Percentiles rank a stretch among this genome's conserved stretches.
Conservation (phyloP, 1,140 invertebrate genomes). For the Campoletis sonorensis region DNA sequence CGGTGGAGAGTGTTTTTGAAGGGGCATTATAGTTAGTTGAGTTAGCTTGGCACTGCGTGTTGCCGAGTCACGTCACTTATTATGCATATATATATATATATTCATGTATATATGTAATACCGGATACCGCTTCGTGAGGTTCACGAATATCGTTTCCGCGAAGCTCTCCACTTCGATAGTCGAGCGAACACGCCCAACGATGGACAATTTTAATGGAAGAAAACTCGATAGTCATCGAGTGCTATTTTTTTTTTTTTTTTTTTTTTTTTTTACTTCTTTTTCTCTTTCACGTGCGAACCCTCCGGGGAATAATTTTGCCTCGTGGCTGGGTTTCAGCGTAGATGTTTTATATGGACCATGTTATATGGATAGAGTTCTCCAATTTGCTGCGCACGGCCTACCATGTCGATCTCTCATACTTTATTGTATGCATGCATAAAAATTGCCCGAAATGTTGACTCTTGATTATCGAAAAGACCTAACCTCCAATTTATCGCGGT, state of each 20-base stretch:
- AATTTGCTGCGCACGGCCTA: slow-evolving; percentile 24
- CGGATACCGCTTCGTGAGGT: not conserved
- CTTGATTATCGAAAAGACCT: too few relatives aligned
- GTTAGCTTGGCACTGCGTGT: slow-evolving; percentile 11
- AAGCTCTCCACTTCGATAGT: slow-evolving; percentile 5
- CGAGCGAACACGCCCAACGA: not conserved
- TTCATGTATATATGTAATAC: too few relatives aligned
- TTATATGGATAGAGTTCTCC: not conserved
- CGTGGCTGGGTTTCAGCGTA: slow-evolving; percentile 4
- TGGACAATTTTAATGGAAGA: slow-evolving; percentile 41
- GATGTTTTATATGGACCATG: not conserved
- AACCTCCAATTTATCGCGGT: too few relatives aligned
- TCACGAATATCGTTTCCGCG: slow-evolving; percentile 10
- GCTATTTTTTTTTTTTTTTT: not conserved
- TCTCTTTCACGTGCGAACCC: not conserved
- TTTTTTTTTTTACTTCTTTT: slow-evolving; percentile 14
- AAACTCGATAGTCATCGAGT: slow-evolving; percentile 41
- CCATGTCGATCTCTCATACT: not conserved
- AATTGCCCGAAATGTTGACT: too few relatives aligned
- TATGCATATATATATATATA: not conserved
- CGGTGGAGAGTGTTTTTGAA: slow-evolving; percentile 11
- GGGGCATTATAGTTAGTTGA: slow-evolving; percentile 32
- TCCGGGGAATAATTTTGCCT: slow-evolving; percentile 35
- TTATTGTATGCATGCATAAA: not conserved
- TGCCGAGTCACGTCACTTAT: slow-evolving; percentile 34